These are phyloP conservation scores for mouse (Mus musculus) DNA, from an alignment of 2,113 vertebrate genomes.

Conservation along the genomic window DNA sequence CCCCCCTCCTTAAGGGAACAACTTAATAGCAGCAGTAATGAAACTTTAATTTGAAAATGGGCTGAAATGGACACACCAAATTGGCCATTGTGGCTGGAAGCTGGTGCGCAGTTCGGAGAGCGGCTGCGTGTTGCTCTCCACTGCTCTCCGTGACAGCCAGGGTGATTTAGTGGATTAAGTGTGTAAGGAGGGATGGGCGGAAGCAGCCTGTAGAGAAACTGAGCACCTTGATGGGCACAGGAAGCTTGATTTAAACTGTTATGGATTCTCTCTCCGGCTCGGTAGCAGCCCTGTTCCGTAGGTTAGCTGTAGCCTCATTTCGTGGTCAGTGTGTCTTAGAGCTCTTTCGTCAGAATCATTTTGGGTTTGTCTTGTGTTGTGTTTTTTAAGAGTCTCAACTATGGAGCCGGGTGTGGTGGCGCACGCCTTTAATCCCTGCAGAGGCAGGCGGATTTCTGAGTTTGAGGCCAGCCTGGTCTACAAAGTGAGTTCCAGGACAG, in stretches of 20 bases:
- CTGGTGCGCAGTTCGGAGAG: neutral
- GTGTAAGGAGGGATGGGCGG: neutral
- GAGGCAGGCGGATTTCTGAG: too few species aligned
- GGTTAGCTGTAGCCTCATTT: conserved; percentile 2
- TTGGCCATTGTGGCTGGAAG: neutral
- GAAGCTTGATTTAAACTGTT: conserved; percentile 22
- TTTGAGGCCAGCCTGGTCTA: too few species aligned
- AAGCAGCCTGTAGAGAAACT: neutral
- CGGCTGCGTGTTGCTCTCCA: neutral
- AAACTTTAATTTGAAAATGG: conserved; percentile 39
- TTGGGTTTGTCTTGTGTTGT: neutral
- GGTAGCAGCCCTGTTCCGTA: conserved; percentile 6
- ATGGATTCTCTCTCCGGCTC: neutral
- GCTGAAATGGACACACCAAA: neutral
- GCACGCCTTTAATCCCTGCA: too few species aligned
- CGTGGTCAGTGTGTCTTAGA: neutral
- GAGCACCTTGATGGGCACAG: neutral
- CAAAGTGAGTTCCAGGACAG: too few species aligned
- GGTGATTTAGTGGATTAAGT: neutral
- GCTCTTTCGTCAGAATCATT: neutral
- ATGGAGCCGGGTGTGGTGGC: neutral
- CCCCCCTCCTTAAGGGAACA: neutral
- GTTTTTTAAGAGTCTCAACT: neutral
- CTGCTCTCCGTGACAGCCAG: neutral
- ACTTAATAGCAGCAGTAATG: neutral